Evolutionary conservation across 2,113 vertebrate genomes (phyloP), one percentile per base, ranked within the genome.

Genomic region (Nothoprocta perdicaria): DNA sequence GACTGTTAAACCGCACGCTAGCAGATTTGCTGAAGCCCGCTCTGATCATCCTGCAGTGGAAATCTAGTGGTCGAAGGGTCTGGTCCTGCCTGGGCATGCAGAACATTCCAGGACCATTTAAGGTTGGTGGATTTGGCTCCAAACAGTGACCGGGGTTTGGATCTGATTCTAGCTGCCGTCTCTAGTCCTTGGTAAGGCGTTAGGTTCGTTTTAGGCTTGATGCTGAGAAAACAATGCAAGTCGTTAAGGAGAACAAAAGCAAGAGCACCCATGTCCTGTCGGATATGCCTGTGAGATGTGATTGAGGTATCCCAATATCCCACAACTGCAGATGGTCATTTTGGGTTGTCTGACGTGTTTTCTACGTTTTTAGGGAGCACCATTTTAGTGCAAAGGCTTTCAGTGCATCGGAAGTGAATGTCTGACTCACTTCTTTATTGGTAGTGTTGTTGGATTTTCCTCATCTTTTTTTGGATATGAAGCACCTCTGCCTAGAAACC

Each of bases 61-160:
- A 92, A 80, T 35, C 11, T n/a, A 12, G 6, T n/a, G 31, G 7
- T 33, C 31, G 33, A 77, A 78, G 7, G 1, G 3, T 65, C 41
- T 71, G 12, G 22, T 45, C 15, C 33, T 43, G 4, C 6, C 12
- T 55, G 18, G 12, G 14, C 11, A 50, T 31, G 31, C 6, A 45
- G 38, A 27, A 33, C 22, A 27, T 40, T 16, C 14, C 38, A 35
- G 9, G 1, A 10, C 45, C 16, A 60, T 27, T 9, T 7, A 19
- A 73, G 13, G 3, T 55, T 19, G 27, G 35, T 22, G 40, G 46
- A 9, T 15, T 65, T 68, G n/a, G 3, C 5, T 3, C 45, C 65
- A 0, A 3, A 4, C 33, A 15, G 8, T 88, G 19, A 57, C 8
- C 5, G 4, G 9, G 0, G 0, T 27, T 52, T 41, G 61, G 23